Conservation (phyloP, 2,888 invertebrate species). For the Trachelus tabidus region DNA sequence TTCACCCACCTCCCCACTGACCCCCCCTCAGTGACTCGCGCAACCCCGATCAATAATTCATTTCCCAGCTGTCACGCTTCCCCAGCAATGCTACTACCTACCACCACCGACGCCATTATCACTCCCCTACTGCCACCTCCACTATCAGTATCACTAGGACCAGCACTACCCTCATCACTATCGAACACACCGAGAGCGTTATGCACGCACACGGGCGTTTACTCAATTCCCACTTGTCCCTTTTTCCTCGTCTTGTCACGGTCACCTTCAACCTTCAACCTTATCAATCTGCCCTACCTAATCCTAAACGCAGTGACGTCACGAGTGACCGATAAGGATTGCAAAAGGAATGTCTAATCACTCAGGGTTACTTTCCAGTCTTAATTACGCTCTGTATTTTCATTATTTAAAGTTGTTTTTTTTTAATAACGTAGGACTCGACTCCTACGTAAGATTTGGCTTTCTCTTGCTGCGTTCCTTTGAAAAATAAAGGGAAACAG, state of each 20-base stretch:
- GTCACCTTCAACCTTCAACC: not conserved
- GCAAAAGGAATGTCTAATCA: not conserved
- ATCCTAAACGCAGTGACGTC: not conserved
- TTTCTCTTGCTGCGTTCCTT: no score
- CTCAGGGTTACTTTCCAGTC: not conserved
- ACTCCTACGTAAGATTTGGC: no score
- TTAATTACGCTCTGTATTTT: not conserved
- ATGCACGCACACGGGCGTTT: not conserved
- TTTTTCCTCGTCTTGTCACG: not conserved
- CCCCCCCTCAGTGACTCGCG: slow-evolving; percentile 22
- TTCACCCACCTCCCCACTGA: slow-evolving; percentile 28
- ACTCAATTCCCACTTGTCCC: not conserved
- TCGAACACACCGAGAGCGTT: not conserved
- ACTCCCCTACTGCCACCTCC: not conserved
- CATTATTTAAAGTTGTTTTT: not conserved
- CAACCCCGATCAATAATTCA: slow-evolving; percentile 53
- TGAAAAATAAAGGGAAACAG: not conserved
- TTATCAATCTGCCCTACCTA: not conserved
- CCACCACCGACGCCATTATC: not conserved
- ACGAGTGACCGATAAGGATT: not conserved
- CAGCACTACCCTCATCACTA: not conserved
- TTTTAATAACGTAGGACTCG: no score
- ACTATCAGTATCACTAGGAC: not conserved
- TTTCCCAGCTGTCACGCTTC: slow-evolving; percentile 46
- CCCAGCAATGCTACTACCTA: slow-evolving; percentile 9